Percentiles rank a stretch among this genome's conserved stretches.
Evolutionary conservation across 2,888 invertebrate species (phyloP).

Genomic region (Conops quadrifasciatus): DNA sequence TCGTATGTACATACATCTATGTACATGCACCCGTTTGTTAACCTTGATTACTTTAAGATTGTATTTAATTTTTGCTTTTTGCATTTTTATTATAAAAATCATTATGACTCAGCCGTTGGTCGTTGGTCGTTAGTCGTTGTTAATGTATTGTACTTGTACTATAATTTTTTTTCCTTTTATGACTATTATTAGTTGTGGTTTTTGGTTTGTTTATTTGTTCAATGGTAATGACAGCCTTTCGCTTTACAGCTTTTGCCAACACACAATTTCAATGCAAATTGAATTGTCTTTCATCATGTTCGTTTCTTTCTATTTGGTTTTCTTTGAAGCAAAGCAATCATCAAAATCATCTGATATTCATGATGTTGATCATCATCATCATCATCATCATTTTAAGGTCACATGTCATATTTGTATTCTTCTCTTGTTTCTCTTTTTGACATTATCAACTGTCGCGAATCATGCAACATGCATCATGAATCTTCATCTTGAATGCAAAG

Average conservation of each 20-base stretch:
- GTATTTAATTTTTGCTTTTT: too few relatives aligned
- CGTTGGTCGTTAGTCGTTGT: too few relatives aligned
- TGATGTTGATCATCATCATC: neutral
- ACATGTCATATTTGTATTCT: neutral
- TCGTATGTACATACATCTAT: too few relatives aligned
- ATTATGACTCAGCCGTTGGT: too few relatives aligned
- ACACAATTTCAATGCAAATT: conserved; percentile 3
- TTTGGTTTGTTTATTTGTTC: neutral
- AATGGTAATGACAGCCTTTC: neutral
- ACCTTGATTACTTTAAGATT: too few relatives aligned
- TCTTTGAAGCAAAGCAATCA: neutral
- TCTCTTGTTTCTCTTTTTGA: neutral
- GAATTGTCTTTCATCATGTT: neutral
- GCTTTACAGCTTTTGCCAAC: conserved; percentile 3
- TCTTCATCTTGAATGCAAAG: neutral
- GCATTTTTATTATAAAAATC: too few relatives aligned
- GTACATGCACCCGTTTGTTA: too few relatives aligned
- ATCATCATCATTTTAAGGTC: neutral
- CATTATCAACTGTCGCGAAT: neutral
- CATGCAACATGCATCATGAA: too few relatives aligned
- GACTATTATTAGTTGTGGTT: too few relatives aligned
- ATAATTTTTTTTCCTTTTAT: too few relatives aligned
- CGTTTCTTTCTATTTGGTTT: neutral
- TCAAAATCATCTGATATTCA: neutral
- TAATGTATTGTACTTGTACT: too few relatives aligned